phyloP scores from a whole-genome alignment of 2,797 vertebrate genomes.

The Dromococcyx pavoninus region DNA sequence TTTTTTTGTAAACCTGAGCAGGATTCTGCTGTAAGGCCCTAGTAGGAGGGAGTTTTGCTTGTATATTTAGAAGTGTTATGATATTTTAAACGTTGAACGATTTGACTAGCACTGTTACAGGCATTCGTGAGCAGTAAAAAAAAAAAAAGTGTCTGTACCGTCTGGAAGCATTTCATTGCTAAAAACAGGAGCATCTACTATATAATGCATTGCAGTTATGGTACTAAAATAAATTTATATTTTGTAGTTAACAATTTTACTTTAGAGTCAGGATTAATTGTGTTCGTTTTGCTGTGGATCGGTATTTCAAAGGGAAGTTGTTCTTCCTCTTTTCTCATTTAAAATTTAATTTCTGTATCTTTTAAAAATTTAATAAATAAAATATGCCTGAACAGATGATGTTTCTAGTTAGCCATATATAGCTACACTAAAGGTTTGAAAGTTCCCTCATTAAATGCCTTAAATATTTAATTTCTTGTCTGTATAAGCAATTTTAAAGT shows the following conservation, averaged over 20 bases:
- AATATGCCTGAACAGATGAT: slow-evolving; percentile 28
- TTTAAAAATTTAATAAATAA: slow-evolving; percentile 47
- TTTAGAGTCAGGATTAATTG: slow-evolving; percentile 45
- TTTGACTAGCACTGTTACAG: neutral
- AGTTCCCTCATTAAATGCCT: slow-evolving; percentile 17
- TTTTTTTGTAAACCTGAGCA: neutral
- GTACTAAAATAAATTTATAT: slow-evolving; percentile 31
- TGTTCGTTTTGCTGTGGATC: neutral
- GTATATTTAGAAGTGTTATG: neutral
- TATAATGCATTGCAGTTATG: slow-evolving; percentile 26
- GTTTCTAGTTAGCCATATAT: slow-evolving; percentile 33
- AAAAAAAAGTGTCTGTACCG: neutral
- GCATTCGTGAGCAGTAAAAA: slow-evolving; percentile 9
- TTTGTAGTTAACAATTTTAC: slow-evolving; percentile 18
- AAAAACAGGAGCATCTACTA: slow-evolving; percentile 34
- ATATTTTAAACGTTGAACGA: neutral
- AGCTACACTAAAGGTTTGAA: slow-evolving; percentile 40
- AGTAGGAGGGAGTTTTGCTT: neutral
- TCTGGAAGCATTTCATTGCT: slow-evolving; percentile 40
- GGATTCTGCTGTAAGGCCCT: neutral
- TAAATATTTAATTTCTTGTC: slow-evolving; percentile 48
- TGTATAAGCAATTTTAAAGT: slow-evolving; percentile 6
- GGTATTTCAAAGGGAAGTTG: slow-evolving; percentile 10
- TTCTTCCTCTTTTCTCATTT: neutral
- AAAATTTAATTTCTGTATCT: slow-evolving; percentile 23